Base-by-base conservation (phyloP, 2,888 invertebrate genomes). In the Hymenopus coronatus region DNA sequence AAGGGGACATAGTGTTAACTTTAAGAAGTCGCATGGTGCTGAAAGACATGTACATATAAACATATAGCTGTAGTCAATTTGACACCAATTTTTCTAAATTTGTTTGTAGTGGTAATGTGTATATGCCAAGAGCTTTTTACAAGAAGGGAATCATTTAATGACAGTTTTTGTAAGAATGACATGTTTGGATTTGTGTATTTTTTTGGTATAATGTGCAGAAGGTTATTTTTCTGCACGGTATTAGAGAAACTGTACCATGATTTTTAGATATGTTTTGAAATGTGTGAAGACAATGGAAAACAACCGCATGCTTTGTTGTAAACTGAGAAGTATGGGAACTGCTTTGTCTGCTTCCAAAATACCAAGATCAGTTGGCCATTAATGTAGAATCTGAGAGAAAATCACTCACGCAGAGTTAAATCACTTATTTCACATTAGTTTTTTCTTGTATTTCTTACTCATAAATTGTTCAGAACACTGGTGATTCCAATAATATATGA, bases 11-110 rank as follows among this genome's bases (percentile, higher is more conserved):
- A 89, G 89, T 85, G 89, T 87, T 88, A 90, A 89, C 89, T 88
- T 87, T 84, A 85, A 84, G 40, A 89, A 82, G 86, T 89, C 84
- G 89, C 84, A 88, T 89, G 90, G 90, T 90, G 90, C 90, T 90
- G 90, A 89, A 82, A 46, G 84, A 86, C 87, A 82, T 87, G 87
- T 87, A 87, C 4, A 87, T 87, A 85, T 82, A 82, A 30, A 88
- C 54, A 70, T 88, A 83, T 70, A 70, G 25, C 28, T 84, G 81
- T 88, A 84, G 84, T 84, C 84, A 88, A 85, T 84, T 87, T 82
- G 88, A 88, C 86, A 88, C 88, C 85, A 88, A 86, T 86, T 88
- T 84, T 86, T 88, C 86, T 88, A 88, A 88, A 88, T 86, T 88
- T 85, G 70, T 88, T 85, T 88, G 88, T 88, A 83, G 84, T 70